Evolutionary conservation across 2,113 vertebrate species (phyloP), one percentile per base, ranked within the genome.

Genomic region (Scolopax mira): DNA sequence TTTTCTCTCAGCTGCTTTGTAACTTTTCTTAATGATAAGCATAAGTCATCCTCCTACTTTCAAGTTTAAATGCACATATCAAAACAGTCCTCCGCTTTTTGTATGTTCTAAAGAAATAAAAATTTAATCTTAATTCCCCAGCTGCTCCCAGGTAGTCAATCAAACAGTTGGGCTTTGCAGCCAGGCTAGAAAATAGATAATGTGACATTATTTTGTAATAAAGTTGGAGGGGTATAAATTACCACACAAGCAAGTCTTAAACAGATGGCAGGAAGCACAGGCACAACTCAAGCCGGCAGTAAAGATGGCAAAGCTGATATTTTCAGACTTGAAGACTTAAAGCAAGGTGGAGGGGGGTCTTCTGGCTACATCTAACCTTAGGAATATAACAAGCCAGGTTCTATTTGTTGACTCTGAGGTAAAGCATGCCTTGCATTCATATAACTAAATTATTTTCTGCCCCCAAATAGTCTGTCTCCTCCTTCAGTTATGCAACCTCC

Each of bases 121-220:
- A 94, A 61, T 39, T 65, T 90, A 54, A 89, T 87, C 78, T 82
- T 62, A 85, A 79, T 75, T 92, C 58, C 79, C 58, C 80, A 91
- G 91, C 54, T 89, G 84, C 62, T 96, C 44, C 70, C 57, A 94
- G 65, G 61, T 67, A 72, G 73, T 90, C 4, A 0, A 10, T 74
- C 51, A 93, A 96, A 83, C 18, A 85, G 52, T 17, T 57, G 39
- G 39, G 25, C 42, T 89, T 89, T 81, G 22, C 71, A 93, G 85
- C 37, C 62, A 83, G 21, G 75, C 82, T 93, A 93, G 77, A 88
- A 90, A 93, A 94, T 9, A 94, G 85, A 91, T 58, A 88, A 66
- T 22, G 23, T n/a, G 46, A 41, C 41, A 71, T 88, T 88, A 93
- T 91, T 96, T 74, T 35, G 66, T 78, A 90, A 74, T 18, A 48